Conservation (phyloP, 2,113 vertebrate genomes). For the Cettia cetti region DNA sequence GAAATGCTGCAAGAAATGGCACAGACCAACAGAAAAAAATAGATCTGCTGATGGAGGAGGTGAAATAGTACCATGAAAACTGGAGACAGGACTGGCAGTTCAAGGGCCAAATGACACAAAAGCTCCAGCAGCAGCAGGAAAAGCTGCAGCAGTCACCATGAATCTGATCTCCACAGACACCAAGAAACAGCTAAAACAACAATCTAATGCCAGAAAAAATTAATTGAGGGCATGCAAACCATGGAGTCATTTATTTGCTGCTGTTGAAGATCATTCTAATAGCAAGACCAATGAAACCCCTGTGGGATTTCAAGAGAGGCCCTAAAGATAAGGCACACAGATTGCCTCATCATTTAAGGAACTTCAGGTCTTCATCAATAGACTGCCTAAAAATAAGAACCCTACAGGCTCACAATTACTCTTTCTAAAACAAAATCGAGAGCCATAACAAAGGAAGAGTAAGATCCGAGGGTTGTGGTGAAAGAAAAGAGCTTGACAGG, state of each 20-base stretch:
- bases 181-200: background rate
- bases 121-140: background rate
- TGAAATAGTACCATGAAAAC: background rate
- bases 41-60: background rate
- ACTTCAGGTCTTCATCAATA: conserved; percentile 2
- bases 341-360: background rate
- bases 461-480: background rate
- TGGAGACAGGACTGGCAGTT: background rate
- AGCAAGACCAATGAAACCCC: background rate
- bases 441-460: conserved; percentile 27
- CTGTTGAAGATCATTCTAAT: background rate
- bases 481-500: conserved; percentile 47
- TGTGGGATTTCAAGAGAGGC: background rate
- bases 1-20: background rate
- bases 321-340: background rate
- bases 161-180: background rate
- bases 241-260: background rate
- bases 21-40: background rate
- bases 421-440: conserved; percentile 46
- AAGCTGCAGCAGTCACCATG: background rate
- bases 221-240: background rate
- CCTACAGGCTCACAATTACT: conserved; percentile 22
- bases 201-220: background rate
- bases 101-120: background rate
- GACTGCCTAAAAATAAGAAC: background rate